Conservation (phyloP, 2,888 invertebrate genomes). For the Melikaiella ostensackeni region DNA sequence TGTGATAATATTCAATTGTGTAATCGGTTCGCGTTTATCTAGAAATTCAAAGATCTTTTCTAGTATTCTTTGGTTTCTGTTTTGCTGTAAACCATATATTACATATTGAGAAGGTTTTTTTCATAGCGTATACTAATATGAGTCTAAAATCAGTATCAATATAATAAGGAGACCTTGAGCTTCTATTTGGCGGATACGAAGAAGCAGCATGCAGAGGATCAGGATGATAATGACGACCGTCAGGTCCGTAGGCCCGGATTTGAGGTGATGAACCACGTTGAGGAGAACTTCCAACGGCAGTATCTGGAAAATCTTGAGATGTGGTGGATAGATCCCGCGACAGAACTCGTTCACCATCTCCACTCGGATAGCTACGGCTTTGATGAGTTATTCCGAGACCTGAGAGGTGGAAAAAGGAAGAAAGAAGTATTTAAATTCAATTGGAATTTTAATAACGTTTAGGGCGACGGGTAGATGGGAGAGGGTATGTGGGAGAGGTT, state of each 20-base stretch:
- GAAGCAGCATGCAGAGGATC: slow-evolving; percentile 69
- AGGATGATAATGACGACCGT: slow-evolving; percentile 80
- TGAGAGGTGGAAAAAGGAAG: background rate
- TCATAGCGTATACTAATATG: background rate
- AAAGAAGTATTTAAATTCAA: background rate
- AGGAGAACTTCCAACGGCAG: slow-evolving; percentile 75
- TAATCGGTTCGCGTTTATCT: no score
- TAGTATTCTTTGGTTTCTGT: no score
- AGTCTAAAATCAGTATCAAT: background rate
- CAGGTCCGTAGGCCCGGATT: slow-evolving; percentile 90
- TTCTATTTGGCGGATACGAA: slow-evolving; percentile 71
- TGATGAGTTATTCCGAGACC: slow-evolving; percentile 79
- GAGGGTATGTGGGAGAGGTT: no score
- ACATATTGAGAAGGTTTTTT: no score
- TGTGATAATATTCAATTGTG: no score
- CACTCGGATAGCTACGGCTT: slow-evolving; percentile 81
- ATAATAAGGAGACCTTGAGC: slow-evolving; percentile 65
- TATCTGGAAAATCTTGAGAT: slow-evolving; percentile 90
- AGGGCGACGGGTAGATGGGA: no score
- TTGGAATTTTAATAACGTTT: no score
- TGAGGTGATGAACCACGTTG: slow-evolving; percentile 89
- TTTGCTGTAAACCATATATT: no score
- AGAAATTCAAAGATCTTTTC: no score
- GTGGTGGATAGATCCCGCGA: slow-evolving; percentile 89
- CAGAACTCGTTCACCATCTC: slow-evolving; percentile 67